Evolutionary conservation across 1,140 invertebrate species (phyloP), one percentile per base, ranked within the genome.

Genomic region (Heliconius nattereri): DNA sequence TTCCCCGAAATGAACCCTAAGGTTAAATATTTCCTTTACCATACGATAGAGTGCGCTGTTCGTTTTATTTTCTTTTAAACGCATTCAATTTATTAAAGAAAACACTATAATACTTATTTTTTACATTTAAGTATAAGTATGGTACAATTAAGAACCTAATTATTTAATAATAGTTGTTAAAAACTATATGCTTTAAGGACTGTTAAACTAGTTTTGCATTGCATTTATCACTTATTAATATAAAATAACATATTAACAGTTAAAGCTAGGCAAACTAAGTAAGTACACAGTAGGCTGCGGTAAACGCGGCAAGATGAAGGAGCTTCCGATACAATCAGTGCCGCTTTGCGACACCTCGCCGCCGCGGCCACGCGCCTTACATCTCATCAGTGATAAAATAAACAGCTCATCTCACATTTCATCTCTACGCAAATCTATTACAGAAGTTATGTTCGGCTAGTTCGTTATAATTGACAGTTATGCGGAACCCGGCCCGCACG

Each of bases 351-450:
- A 87, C 87, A 88, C 90, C 87, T 89, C 84, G 87, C 89, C 89
- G 91, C 90, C 87, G 86, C 87, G 86, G 86, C 86, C 86, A 83
- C 86, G 84, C 85, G 86, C 86, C 88, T 88, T 86, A 79, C 87
- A 88, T 92, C 90, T 88, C 83, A 87, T 86, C 84, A 80, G 80
- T 88, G 91, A 93, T 93, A 92, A 88, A 86, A 84, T 85, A 84
- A 80, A 77, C 76, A 66, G 83, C 85, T 85, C 88, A 91, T 90
- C 90, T 91, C 79, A 84, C 77, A 87, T 89, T 91, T 88, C 87
- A 92, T 91, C 89, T 89, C 71, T 76, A 78, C 81, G 85, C 82
- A 80, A 85, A 86, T 89, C 79, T 87, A 87, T 83, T 83, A 85
- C 85, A 85, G 80, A 84, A 81, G 71, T 80, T 52, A 70, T 57